Conservation (phyloP, 2,797 vertebrate genomes). For the Gymnothorax reevesii region DNA sequence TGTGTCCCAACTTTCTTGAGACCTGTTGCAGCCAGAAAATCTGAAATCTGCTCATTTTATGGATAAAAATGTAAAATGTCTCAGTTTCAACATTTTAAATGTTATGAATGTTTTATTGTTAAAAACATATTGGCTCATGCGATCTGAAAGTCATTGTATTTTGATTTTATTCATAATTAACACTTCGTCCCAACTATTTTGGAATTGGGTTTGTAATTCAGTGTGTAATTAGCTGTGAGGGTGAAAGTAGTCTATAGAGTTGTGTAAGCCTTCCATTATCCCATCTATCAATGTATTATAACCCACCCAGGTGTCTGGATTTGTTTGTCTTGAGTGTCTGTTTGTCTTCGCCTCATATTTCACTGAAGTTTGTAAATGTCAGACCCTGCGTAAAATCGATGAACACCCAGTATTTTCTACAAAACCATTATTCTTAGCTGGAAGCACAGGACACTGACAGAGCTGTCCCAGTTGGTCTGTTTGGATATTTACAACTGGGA, state of each 20-base stretch:
- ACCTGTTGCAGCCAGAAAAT: no score
- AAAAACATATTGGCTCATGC: no score
- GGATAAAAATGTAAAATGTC: no score
- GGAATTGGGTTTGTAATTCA: conserved; percentile 48
- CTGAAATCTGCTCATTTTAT: no score
- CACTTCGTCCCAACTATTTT: no score
- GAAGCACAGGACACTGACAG: neutral
- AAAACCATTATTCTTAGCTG: neutral
- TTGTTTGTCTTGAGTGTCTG: conserved; percentile 14
- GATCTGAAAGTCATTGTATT: no score
- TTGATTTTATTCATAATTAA: no score
- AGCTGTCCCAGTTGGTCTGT: neutral
- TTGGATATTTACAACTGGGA: conserved; percentile 12
- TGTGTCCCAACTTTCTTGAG: no score
- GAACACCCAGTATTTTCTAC: neutral
- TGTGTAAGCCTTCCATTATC: neutral
- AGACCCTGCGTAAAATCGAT: neutral
- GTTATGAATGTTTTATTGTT: no score
- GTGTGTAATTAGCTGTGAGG: conserved; percentile 36
- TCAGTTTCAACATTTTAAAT: no score
- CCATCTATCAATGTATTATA: neutral
- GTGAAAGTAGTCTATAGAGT: neutral
- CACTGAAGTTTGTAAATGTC: neutral
- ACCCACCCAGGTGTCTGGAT: conserved; percentile 17
- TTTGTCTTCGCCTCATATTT: conserved; percentile 12